A percentile compares a stretch with the other conserved stretches of the same genome.
Evolutionary conservation across 2,113 vertebrate genomes (phyloP).

Genomic region (Tetraodon nigroviridis): DNA sequence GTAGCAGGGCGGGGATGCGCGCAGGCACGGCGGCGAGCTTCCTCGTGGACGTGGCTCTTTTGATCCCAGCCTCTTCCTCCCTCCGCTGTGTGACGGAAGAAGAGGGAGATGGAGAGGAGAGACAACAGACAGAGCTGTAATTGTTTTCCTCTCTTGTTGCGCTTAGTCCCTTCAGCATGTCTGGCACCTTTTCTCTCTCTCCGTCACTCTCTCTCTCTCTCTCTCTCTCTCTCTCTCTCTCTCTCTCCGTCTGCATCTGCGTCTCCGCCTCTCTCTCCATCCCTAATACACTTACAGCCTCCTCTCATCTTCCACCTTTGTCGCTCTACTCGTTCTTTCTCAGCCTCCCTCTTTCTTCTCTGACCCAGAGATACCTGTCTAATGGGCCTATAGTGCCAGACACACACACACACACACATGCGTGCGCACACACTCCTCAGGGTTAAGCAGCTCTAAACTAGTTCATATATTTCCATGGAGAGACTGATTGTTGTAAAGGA

Average conservation of each 20-base stretch:
- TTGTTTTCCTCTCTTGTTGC: slow-evolving; percentile 58
- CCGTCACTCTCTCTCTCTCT: background rate
- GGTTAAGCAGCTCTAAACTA: slow-evolving; percentile 57
- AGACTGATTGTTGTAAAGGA: slow-evolving; percentile 46
- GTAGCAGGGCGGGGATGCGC: background rate
- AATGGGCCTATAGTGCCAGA: slow-evolving; percentile 9
- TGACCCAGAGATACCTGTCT: slow-evolving; percentile 28
- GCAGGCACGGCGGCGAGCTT: no score
- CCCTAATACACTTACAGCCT: slow-evolving; percentile 21
- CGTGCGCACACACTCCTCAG: slow-evolving; percentile 15
- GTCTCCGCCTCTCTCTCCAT: slow-evolving; percentile 9
- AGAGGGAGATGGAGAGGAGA: slow-evolving; percentile 6
- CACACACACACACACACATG: slow-evolving; percentile 3
- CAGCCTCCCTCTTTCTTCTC: background rate
- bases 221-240: background rate
- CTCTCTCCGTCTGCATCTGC: background rate
- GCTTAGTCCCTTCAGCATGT: slow-evolving; percentile 48
- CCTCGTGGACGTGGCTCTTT: background rate
- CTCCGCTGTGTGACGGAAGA: background rate
- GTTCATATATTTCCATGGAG: slow-evolving; percentile 62
- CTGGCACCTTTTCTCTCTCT: slow-evolving; percentile 40
- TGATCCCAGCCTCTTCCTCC: slow-evolving; percentile 26
- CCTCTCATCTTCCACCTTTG: slow-evolving; percentile 23
- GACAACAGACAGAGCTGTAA: slow-evolving; percentile 44
- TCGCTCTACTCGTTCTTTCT: background rate